Percentiles rank a stretch among this genome's conserved stretches.
Conservation (phyloP, 2,113 vertebrate genomes). For the Aegithalos caudatus region DNA sequence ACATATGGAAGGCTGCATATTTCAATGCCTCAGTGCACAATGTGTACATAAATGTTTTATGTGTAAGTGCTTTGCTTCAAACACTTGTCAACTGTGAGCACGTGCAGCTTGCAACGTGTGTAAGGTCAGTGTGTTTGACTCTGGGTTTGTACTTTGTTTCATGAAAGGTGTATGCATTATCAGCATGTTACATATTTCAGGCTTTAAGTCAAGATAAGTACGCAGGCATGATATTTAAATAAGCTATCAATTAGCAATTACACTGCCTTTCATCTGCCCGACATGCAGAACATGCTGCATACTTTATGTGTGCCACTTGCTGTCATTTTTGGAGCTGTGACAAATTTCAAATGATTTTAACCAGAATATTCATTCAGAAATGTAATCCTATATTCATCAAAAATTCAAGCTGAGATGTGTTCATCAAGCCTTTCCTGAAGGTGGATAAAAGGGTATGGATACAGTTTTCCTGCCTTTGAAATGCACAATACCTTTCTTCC, state of each 20-base stretch:
- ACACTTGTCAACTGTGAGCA: not conserved
- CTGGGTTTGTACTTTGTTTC: not conserved
- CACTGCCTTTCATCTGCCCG: not conserved
- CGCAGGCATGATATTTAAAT: not conserved
- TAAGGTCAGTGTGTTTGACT: not conserved
- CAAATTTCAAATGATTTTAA: not conserved
- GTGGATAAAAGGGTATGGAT: not conserved
- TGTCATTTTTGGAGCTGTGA: not conserved
- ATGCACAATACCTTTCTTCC: not conserved
- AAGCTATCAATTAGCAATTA: not conserved
- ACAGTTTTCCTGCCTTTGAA: not conserved
- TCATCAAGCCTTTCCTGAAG: not conserved
- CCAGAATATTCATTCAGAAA: not conserved
- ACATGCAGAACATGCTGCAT: not conserved
- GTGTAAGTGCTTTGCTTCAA: not conserved
- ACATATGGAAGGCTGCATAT: not conserved
- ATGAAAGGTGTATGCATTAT: not conserved
- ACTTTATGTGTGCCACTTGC: not conserved
- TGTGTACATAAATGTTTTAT: not conserved
- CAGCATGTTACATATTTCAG: accelerated
- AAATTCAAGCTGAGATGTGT: not conserved
- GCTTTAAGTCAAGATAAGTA: not conserved
- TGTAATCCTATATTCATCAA: not conserved
- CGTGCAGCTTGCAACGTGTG: accelerated
- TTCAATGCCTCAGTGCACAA: not conserved